These are phyloP conservation scores for Smutsia gigantea DNA, from an alignment of 2,797 vertebrate species.

Conservation along the genomic window DNA sequence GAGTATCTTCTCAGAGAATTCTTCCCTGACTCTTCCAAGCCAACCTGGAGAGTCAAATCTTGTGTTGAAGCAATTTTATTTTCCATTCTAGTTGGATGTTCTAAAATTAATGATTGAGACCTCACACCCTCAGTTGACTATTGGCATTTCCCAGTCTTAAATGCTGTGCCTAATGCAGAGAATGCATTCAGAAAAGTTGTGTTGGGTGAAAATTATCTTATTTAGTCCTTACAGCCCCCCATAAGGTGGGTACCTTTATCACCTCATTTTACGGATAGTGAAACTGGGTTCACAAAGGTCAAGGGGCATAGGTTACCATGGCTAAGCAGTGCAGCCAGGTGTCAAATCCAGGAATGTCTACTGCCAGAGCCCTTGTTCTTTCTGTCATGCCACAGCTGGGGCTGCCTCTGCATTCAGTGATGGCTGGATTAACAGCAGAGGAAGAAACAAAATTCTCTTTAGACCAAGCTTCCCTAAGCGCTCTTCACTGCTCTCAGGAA, in stretches of 20 bases:
- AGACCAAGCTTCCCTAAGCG: not conserved
- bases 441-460: not conserved
- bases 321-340: not conserved
- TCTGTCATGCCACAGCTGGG: not conserved
- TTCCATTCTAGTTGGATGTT: not conserved
- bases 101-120: not conserved
- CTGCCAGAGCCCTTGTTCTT: not conserved
- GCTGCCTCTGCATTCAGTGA: not conserved
- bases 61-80: not conserved
- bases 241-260: not conserved
- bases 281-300: slow-evolving; percentile 13
- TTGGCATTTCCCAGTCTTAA: not conserved
- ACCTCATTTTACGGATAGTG: not conserved
- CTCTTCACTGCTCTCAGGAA: not conserved
- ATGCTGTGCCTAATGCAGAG: not conserved
- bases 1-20: not conserved
- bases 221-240: not conserved
- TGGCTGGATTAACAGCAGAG: not conserved
- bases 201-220: not conserved
- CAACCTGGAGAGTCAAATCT: not conserved
- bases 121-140: not conserved
- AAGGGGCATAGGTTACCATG: not conserved
- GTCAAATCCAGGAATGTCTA: not conserved
- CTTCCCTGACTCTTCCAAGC: not conserved
- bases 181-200: not conserved